phyloP scores from a whole-genome alignment of 2,113 vertebrate species.

The Engraulis encrasicolus region DNA sequence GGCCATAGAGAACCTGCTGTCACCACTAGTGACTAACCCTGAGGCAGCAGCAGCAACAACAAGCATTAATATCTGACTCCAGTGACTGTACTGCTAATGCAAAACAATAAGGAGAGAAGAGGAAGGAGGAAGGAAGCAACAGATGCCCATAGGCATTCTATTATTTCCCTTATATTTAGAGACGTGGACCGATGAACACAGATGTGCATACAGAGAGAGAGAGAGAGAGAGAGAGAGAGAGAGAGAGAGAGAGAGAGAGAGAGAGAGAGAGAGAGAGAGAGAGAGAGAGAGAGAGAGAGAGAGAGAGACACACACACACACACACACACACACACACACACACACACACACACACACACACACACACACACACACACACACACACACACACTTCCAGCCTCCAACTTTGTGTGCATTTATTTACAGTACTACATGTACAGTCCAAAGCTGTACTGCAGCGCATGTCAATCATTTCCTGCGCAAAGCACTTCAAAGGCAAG shows the following conservation, averaged over 20 bases:
- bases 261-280: too few relatives aligned
- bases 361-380: conserved; percentile 25
- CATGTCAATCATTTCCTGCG: not conserved
- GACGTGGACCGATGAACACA: too few relatives aligned
- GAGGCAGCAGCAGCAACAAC: not conserved
- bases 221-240: too few relatives aligned
- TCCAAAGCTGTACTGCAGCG: not conserved
- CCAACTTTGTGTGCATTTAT: not conserved
- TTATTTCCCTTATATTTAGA: too few relatives aligned
- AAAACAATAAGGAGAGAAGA: conserved; percentile 49
- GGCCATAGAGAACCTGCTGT: conserved; percentile 55
- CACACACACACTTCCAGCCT: conserved; percentile 28
- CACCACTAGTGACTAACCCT: conserved; percentile 46
- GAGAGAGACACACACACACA: conserved; percentile 4
- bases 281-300: too few relatives aligned
- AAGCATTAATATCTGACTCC: conserved; percentile 22
- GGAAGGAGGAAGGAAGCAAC: conserved; percentile 38
- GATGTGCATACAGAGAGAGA: too few relatives aligned
- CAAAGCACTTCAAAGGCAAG: not conserved
- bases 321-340: not conserved
- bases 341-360: conserved; percentile 33
- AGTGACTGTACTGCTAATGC: not conserved
- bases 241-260: too few relatives aligned
- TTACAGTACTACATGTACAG: not conserved
- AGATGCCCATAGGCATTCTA: conserved; percentile 52